Evolutionary conservation across 2,113 vertebrate genomes (phyloP).

Genomic region (Mustela lutreola): DNA sequence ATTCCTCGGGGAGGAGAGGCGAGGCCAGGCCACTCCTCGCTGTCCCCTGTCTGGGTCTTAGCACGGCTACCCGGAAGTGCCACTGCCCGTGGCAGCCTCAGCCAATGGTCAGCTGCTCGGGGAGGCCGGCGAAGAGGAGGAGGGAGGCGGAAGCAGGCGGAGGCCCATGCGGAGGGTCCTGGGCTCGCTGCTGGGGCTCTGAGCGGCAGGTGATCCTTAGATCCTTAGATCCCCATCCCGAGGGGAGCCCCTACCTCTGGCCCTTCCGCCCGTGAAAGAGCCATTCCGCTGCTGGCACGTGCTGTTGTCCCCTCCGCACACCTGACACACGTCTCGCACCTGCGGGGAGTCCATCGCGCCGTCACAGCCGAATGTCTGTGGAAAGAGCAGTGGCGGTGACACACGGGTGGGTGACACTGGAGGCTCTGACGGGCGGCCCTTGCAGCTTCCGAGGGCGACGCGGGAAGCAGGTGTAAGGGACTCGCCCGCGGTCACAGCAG

Average conservation of each 20-base stretch:
- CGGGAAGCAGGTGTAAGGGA: rapidly evolving
- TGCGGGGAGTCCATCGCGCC: constrained; percentile 92
- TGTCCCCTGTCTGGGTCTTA: rapidly evolving
- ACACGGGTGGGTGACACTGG: rapidly evolving
- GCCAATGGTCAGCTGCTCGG: neutral
- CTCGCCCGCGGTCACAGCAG: neutral
- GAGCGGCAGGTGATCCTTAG: rapidly evolving
- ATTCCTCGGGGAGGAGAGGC: neutral
- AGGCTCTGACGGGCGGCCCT: neutral
- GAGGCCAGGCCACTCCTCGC: neutral
- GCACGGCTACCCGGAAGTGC: rapidly evolving
- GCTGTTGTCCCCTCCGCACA: constrained; percentile 94
- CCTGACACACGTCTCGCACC: constrained; percentile 90
- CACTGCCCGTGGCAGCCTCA: rapidly evolving
- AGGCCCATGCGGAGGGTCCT: neutral
- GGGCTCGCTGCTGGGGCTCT: neutral
- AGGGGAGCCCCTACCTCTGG: constrained; percentile 88
- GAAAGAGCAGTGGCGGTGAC: neutral
- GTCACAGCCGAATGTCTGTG: constrained; percentile 95
- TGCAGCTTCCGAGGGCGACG: rapidly evolving
- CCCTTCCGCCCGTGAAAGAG: constrained; percentile 90
- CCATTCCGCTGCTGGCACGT: constrained; percentile 89
- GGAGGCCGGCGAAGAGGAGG: rapidly evolving
- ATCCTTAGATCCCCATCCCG: no score
- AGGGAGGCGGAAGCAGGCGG: neutral